Percentiles rank a stretch among this genome's conserved stretches.
Conservation (phyloP, 2,113 vertebrate species). For the Poecile atricapillus region DNA sequence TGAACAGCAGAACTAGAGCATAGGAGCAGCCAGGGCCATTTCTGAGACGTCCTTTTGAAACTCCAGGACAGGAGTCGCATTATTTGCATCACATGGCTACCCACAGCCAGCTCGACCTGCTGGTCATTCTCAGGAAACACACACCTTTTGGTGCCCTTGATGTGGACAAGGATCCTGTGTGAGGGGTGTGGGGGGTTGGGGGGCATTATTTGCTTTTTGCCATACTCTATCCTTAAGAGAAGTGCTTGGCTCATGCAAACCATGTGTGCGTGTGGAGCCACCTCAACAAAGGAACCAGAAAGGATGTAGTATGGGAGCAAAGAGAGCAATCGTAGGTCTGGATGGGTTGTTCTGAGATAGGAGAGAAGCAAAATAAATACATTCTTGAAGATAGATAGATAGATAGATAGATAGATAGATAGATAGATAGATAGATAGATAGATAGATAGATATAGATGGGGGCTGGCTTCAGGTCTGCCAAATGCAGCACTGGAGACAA, state of each 20-base stretch:
- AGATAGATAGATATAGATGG: neutral
- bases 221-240: neutral
- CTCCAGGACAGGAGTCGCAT: neutral
- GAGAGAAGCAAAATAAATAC: neutral
- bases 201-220: neutral
- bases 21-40: neutral
- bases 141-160: neutral
- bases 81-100: neutral
- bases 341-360: neutral
- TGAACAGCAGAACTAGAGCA: neutral
- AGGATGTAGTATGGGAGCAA: neutral
- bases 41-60: neutral
- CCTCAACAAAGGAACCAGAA: neutral
- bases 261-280: fast-evolving
- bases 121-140: neutral
- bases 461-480: neutral
- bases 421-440: no score
- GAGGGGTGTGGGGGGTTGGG: neutral
- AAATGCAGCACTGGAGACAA: neutral
- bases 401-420: no score
- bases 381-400: neutral
- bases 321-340: neutral
- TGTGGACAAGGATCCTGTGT: neutral
- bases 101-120: neutral
- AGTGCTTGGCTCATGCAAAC: neutral